A percentile compares a stretch with the other conserved stretches of the same genome.
Conservation (phyloP, 2,113 vertebrate genomes). For the Myodes glareolus region DNA sequence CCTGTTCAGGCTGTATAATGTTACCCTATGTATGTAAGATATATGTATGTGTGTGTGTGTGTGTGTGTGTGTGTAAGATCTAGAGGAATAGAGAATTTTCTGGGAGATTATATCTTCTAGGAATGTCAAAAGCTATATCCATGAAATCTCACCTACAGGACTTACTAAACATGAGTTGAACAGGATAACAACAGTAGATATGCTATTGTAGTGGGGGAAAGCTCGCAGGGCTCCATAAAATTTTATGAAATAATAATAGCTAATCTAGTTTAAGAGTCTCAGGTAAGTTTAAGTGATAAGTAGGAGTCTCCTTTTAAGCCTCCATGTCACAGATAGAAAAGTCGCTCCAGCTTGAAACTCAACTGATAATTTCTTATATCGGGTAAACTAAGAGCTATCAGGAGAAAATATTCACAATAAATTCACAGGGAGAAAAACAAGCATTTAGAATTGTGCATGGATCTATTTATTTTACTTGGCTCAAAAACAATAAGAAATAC, state of each 20-base stretch:
- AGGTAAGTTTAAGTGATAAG: conserved; percentile 60
- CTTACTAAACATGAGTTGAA: neutral
- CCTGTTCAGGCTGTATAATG: neutral
- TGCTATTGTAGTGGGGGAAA: neutral
- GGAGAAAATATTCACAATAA: conserved; percentile 5
- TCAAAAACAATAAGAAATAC: conserved; percentile 49
- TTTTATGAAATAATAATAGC: conserved; percentile 36
- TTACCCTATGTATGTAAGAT: neutral
- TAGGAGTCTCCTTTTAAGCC: conserved; percentile 59
- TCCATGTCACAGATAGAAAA: conserved; percentile 4
- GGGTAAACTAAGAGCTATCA: conserved; percentile 16
- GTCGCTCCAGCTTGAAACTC: neutral
- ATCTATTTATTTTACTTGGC: conserved; percentile 16
- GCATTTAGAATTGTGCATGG: neutral
- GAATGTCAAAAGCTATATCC: neutral
- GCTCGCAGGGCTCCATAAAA: neutral
- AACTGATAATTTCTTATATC: conserved; percentile 11
- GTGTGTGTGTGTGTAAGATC: neutral
- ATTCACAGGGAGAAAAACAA: neutral
- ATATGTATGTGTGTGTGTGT: neutral
- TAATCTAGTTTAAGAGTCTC: conserved; percentile 43
- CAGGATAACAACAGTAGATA: no score
- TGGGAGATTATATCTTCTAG: neutral
- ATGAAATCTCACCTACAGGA: neutral
- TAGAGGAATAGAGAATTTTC: neutral